Evolutionary conservation across 2,797 vertebrate species (phyloP).

Genomic region (Oreochromis grahami): DNA sequence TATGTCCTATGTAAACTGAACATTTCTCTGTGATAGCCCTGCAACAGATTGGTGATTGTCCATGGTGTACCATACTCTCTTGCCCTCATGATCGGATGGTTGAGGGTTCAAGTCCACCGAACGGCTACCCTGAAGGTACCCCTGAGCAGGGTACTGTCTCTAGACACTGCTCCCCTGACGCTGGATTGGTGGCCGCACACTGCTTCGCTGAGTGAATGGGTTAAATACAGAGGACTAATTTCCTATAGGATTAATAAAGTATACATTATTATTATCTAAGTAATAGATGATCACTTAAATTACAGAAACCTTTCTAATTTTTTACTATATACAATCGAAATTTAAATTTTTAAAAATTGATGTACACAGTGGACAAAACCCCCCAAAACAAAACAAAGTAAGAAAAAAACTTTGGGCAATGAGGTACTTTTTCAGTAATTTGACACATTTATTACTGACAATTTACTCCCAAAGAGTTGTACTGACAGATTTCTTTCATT

Average conservation of each 20-base stretch:
- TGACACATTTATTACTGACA: not conserved
- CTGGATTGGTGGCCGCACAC: not conserved
- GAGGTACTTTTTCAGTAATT: not conserved
- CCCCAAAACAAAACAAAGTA: not conserved
- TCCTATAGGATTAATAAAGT: not conserved
- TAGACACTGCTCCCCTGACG: not conserved
- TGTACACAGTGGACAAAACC: not conserved
- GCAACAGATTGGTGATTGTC: not conserved
- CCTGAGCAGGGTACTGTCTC: not conserved
- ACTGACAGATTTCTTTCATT: not conserved
- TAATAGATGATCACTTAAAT: not conserved
- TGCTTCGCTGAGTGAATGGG: not conserved
- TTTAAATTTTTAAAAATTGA: accelerated
- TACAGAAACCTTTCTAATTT: accelerated
- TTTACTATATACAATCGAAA: not conserved
- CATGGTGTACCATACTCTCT: not conserved
- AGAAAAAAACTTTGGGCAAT: not conserved
- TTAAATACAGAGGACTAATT: not conserved
- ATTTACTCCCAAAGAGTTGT: not conserved
- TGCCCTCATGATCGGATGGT: not conserved
- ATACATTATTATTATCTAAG: not conserved
- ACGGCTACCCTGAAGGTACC: not conserved
- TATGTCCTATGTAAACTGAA: not conserved
- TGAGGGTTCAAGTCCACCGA: not conserved
- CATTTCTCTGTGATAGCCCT: not conserved